These are phyloP conservation scores for Omphaloscelis lunosa DNA, from an alignment of 2,888 invertebrate species.

Conservation along the genomic window DNA sequence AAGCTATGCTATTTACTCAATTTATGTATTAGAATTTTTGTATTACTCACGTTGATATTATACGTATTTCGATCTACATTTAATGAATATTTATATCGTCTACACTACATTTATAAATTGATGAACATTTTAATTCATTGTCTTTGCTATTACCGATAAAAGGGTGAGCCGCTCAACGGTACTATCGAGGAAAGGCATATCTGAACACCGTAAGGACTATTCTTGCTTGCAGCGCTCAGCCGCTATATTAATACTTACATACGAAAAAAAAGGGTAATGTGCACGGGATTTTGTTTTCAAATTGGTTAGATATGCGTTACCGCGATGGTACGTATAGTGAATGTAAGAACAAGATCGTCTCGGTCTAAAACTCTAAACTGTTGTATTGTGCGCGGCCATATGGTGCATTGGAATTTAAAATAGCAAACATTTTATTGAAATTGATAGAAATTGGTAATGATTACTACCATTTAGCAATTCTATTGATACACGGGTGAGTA, in stretches of 20 bases:
- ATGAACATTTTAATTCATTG: conserved; percentile 2
- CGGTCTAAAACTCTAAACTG: neutral
- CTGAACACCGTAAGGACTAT: too few relatives aligned
- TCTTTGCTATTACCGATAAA: conserved; percentile 10
- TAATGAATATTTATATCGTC: conserved; percentile 18
- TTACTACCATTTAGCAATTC: conserved; percentile 23
- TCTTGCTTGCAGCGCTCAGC: too few relatives aligned
- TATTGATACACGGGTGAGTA: conserved; percentile 14
- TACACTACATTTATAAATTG: conserved; percentile 22
- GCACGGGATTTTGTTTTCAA: too few relatives aligned
- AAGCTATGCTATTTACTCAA: conserved; percentile 29
- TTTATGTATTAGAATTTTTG: conserved; percentile 32
- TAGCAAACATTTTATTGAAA: conserved; percentile 17
- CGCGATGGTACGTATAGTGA: neutral
- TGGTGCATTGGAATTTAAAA: conserved; percentile 34
- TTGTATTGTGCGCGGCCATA: conserved; percentile 12
- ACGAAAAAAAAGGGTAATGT: too few relatives aligned
- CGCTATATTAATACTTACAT: too few relatives aligned
- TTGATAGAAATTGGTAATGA: conserved; percentile 12
- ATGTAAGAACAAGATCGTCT: conserved; percentile 4
- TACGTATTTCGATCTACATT: conserved; percentile 48
- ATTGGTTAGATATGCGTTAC: too few relatives aligned
- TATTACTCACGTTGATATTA: conserved; percentile 35
- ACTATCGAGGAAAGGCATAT: too few relatives aligned
- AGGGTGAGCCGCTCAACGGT: neutral